Evolutionary conservation across 2,888 invertebrate genomes (phyloP).

Genomic region (Leucozona laternaria): DNA sequence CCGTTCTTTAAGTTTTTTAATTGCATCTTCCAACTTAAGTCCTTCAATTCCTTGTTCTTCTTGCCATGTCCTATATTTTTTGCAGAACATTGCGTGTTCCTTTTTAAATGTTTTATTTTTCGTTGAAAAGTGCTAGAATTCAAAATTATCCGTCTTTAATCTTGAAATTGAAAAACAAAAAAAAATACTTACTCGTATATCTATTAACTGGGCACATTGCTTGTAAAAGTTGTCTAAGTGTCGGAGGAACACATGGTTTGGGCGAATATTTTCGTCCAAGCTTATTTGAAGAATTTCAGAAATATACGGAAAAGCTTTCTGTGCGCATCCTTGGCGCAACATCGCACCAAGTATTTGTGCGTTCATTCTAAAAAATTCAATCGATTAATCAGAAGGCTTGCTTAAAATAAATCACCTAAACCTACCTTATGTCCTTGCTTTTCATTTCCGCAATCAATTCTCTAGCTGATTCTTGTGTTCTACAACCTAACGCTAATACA

Average conservation of each 20-base stretch:
- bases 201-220: constrained; percentile 85
- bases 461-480: constrained; percentile 86
- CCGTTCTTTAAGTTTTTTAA: constrained; percentile 84
- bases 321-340: constrained; percentile 87
- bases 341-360: constrained; percentile 90
- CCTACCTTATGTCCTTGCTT: constrained; percentile 87
- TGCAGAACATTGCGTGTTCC: constrained; percentile 84
- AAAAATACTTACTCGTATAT: constrained; percentile 83
- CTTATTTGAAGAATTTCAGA: constrained; percentile 88
- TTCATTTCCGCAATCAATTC: constrained; percentile 89
- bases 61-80: constrained; percentile 84
- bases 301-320: constrained; percentile 88
- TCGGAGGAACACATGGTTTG: constrained; percentile 86
- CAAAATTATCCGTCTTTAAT: neutral
- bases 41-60: constrained; percentile 84
- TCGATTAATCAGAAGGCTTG: constrained; percentile 11
- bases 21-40: constrained; percentile 82
- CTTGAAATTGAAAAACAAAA: neutral
- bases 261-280: constrained; percentile 86
- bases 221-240: constrained; percentile 87
- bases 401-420: neutral
- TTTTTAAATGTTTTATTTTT: constrained; percentile 80
- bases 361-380: constrained; percentile 86
- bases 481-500: constrained; percentile 91
- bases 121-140: constrained; percentile 82